A percentile compares a stretch with the other conserved stretches of the same genome.
Evolutionary conservation across 2,888 invertebrate species (phyloP).

Genomic region (Nomada flava): DNA sequence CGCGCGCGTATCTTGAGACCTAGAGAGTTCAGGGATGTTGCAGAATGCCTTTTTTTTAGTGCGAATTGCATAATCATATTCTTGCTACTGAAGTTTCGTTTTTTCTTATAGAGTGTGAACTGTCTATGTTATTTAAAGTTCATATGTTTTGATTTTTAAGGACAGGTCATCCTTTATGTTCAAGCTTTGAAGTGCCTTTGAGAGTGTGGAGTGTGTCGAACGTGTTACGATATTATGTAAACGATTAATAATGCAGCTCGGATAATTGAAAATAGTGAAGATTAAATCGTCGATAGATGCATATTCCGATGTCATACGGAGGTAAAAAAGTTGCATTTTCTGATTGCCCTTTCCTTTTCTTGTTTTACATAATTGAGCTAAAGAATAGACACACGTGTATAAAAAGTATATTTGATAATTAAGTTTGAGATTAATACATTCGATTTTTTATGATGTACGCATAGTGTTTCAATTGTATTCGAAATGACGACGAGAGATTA

Average conservation of each 20-base stretch:
- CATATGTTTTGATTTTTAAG: slow-evolving; percentile 32
- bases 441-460: too few relatives aligned
- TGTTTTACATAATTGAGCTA: neutral
- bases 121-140: slow-evolving; percentile 39
- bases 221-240: slow-evolving; percentile 12
- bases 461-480: neutral
- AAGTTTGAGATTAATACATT: neutral
- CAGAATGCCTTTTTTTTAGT: slow-evolving; percentile 51
- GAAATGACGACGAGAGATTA: neutral
- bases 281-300: too few relatives aligned
- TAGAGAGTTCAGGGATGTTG: slow-evolving; percentile 41
- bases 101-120: slow-evolving; percentile 43
- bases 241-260: neutral
- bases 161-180: slow-evolving; percentile 37
- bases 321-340: neutral
- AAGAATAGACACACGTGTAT: too few relatives aligned
- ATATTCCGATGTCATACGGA: neutral
- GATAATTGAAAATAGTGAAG: too few relatives aligned
- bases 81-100: slow-evolving; percentile 50
- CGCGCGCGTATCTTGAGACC: slow-evolving; percentile 14
- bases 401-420: neutral
- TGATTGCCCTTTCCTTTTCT: neutral
- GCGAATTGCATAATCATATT: slow-evolving; percentile 37
- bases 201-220: slow-evolving; percentile 44
- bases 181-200: slow-evolving; percentile 42